These are phyloP conservation scores for Apodemus agrarius DNA, from an alignment of 2,797 vertebrate genomes.

Conservation along the genomic window DNA sequence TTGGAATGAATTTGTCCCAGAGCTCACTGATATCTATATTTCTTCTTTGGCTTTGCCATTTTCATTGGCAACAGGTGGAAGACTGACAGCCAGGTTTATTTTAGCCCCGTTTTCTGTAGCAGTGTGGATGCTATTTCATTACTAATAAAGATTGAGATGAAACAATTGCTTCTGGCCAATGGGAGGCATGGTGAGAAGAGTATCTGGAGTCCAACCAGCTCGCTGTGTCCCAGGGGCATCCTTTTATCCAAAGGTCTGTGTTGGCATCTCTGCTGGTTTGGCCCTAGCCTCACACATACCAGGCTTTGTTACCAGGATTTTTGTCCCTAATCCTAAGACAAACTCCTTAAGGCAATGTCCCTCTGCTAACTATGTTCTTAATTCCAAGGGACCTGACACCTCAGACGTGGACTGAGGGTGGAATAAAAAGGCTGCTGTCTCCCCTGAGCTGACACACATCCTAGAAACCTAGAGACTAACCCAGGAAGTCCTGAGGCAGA, in stretches of 20 bases:
- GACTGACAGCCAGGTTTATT: neutral
- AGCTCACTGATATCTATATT: neutral
- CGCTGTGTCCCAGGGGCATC: neutral
- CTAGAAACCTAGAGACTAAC: neutral
- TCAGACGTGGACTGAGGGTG: neutral
- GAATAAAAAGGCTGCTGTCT: neutral
- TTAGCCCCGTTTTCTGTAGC: neutral
- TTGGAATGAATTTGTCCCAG: neutral
- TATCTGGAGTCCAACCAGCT: neutral
- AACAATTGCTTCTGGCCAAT: neutral
- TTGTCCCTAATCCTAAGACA: too few relatives aligned
- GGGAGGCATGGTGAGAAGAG: neutral
- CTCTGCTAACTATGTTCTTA: neutral
- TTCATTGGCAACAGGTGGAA: neutral
- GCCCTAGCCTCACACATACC: neutral
- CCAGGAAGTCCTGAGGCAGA: neutral
- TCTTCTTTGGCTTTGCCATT: neutral
- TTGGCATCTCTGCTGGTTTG: neutral
- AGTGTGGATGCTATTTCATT: neutral
- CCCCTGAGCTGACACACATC: too few relatives aligned
- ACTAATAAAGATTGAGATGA: neutral
- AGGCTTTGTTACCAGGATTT: neutral
- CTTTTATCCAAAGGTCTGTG: neutral
- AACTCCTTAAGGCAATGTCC: neutral
- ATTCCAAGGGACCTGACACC: too few relatives aligned